Percentiles rank a stretch among this genome's conserved stretches.
These are phyloP conservation scores for Portunus trituberculatus DNA, from an alignment of 1,140 invertebrate genomes.

Conservation along the genomic window DNA sequence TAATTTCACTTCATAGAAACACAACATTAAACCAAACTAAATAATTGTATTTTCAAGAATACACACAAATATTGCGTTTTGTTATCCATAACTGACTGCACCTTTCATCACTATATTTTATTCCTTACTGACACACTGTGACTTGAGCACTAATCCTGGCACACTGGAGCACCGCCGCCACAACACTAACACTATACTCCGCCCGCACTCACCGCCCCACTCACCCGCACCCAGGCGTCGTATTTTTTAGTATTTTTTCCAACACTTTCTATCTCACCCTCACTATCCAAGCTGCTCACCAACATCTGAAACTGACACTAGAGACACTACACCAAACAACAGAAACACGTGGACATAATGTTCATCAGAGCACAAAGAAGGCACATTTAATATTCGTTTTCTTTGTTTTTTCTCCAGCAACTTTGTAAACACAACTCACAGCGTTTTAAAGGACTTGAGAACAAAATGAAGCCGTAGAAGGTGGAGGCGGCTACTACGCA, in stretches of 20 bases:
- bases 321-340: no score
- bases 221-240: neutral
- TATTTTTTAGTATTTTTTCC: no score
- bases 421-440: neutral
- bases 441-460: neutral
- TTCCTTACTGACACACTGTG: neutral
- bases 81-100: neutral
- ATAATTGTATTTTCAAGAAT: no score
- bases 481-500: neutral
- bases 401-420: neutral
- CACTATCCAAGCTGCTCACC: neutral
- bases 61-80: neutral
- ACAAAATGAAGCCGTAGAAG: slow-evolving; percentile 12
- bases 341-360: no score
- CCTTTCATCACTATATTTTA: neutral
- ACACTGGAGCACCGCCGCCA: neutral
- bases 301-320: neutral
- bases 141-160: neutral
- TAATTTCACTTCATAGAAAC: no score
- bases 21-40: no score
- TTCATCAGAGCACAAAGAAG: neutral
- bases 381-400: neutral
- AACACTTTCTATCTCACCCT: neutral
- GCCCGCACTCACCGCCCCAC: neutral
- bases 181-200: neutral